These are phyloP conservation scores for Nycticryphes semicollaris DNA, from an alignment of 2,113 vertebrate species.

Conservation along the genomic window DNA sequence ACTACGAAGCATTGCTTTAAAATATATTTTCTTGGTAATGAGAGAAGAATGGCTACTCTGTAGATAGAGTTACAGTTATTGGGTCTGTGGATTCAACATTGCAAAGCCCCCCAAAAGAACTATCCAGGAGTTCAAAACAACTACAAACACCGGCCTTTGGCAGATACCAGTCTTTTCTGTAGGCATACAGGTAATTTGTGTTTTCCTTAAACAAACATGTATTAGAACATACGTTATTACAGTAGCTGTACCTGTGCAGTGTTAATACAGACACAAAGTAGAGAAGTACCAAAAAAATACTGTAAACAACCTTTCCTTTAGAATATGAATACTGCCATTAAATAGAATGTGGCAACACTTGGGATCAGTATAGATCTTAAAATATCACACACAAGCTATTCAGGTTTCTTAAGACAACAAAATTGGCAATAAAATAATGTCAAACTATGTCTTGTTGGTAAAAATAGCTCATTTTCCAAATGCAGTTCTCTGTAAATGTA, in stretches of 20 bases:
- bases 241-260: background rate
- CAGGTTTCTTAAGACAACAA: background rate
- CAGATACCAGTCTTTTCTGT: background rate
- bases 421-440: conserved; percentile 11
- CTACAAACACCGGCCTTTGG: background rate
- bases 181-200: background rate
- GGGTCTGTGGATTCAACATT: background rate
- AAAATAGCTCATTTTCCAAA: conserved; percentile 38
- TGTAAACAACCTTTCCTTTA: background rate
- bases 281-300: background rate
- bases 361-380: background rate
- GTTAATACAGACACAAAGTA: background rate
- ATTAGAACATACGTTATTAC: background rate
- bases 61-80: background rate
- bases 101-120: background rate
- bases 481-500: background rate
- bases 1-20: background rate
- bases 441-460: background rate
- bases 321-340: background rate
- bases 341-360: background rate
- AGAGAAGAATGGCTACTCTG: background rate
- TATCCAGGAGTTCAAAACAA: background rate
- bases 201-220: background rate
- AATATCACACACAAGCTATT: conserved; percentile 4
- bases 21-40: background rate